A percentile compares a stretch with the other conserved stretches of the same genome.
These are phyloP conservation scores for Phrynocephalus versicolor DNA, from an alignment of 2,113 vertebrate genomes.

Conservation along the genomic window DNA sequence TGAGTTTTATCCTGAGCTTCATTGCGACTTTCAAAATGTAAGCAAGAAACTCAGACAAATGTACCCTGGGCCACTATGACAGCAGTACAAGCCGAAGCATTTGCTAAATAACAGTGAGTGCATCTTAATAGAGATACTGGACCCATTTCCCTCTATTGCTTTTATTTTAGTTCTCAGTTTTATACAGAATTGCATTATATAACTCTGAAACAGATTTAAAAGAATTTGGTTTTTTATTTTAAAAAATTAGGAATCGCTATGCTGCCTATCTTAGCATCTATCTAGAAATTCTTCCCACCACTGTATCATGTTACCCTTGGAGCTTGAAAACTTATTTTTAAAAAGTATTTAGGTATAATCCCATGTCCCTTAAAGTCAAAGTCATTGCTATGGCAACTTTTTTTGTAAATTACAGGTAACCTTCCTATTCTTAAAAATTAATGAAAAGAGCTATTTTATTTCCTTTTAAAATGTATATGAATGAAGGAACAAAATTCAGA, in stretches of 20 bases:
- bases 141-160: neutral
- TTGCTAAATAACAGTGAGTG: neutral
- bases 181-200: neutral
- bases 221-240: neutral
- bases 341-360: no score
- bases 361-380: no score
- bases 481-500: no score
- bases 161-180: neutral
- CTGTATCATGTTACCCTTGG: neutral
- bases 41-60: neutral
- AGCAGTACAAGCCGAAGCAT: constrained; percentile 11
- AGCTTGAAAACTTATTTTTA: no score
- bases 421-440: no score
- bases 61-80: constrained; percentile 1
- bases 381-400: no score
- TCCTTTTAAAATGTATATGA: no score
- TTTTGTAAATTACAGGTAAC: no score
- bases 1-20: constrained; percentile 39
- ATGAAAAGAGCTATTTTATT: no score
- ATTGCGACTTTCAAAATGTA: constrained; percentile 15
- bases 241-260: neutral
- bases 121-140: neutral
- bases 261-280: neutral
- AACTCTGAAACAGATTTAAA: neutral
- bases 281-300: neutral